Evolutionary conservation across 2,113 vertebrate genomes (phyloP), one percentile per base, ranked within the genome.

Genomic region (Tricholaema leucomelas): DNA sequence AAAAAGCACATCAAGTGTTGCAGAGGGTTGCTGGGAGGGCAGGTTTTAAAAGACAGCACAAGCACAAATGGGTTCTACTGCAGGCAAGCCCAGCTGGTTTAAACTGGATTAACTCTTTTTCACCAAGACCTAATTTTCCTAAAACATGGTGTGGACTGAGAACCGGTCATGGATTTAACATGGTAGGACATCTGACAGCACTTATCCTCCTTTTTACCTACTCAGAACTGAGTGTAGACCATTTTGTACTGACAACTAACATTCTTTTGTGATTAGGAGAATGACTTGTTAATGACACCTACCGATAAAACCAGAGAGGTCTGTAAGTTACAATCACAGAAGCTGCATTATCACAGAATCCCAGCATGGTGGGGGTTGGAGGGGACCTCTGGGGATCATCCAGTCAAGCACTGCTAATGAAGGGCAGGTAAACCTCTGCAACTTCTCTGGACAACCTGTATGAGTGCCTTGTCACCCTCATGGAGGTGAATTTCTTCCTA

Each of bases 261-360:
- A 89, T 69, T 36, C 88, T 91, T 94, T 61, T 90, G 85, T 88
- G 85, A 91, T 90, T 75, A 94, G 83, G 90, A 93, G 78, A 90
- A 94, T 90, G 87, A 48, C 58, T 86, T 81, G 48, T 91, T 94
- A 94, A 95, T 96, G 90, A 87, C 70, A 90, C 48, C 72, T 74
- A 55, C 36, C 64, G 73, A 15, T 70, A 95, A 69, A 30, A 81
- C 46, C 12, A 60, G 42, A 93, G 58, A 50, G 52, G 33, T 25
- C 76, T 93, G 81, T 81, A 85, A 94, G 94, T 91, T 92, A 61
- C 46, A 21, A 48, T 48, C 46, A 11, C 23, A 20, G 46, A 48
- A 48, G 20, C 46, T 48, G 46, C 20, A 21, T 21, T 21, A 48
- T 48, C 46, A 20, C 20, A 48, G 46, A 48, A 48, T 48, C 46